These are phyloP conservation scores for Globodera ellingtonae DNA, from an alignment of 1,140 invertebrate species.

Conservation along the genomic window DNA sequence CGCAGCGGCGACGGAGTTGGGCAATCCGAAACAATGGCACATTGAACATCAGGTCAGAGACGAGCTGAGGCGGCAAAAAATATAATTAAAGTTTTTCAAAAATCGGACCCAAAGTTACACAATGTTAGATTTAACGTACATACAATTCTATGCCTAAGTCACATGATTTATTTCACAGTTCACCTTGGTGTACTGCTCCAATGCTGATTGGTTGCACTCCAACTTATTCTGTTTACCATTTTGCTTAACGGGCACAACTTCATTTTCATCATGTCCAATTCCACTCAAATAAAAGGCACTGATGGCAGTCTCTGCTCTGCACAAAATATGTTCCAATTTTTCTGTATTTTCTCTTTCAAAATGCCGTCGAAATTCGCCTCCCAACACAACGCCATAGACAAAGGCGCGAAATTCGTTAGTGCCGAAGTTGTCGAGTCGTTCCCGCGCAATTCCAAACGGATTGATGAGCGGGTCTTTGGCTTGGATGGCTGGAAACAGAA, in stretches of 20 bases:
- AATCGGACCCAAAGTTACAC: too few species aligned
- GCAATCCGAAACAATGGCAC: constrained; percentile 42
- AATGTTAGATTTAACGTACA: not conserved
- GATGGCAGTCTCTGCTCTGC: not conserved
- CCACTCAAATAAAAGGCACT: constrained; percentile 36
- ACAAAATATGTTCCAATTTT: constrained; percentile 11
- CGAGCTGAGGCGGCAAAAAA: constrained; percentile 26
- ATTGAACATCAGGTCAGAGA: constrained; percentile 44
- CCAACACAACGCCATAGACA: constrained; percentile 31
- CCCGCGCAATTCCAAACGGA: constrained; percentile 27
- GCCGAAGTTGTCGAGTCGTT: constrained; percentile 36
- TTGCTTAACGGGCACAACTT: constrained; percentile 6
- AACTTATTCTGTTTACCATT: not conserved
- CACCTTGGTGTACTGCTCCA: constrained; percentile 44
- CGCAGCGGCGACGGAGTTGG: constrained; percentile 23
- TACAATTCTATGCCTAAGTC: not conserved
- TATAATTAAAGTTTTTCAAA: too few species aligned
- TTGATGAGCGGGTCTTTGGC: constrained; percentile 30
- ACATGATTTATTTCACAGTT: constrained; percentile 2
- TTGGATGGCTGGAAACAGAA: constrained; percentile 13
- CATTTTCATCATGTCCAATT: not conserved
- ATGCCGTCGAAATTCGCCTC: constrained; percentile 12
- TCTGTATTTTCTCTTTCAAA: constrained; percentile 5
- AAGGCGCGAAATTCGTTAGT: constrained; percentile 5
- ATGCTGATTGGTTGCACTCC: not conserved